These are phyloP conservation scores for Lycodopsis pacificus DNA, from an alignment of 2,797 vertebrate species.

Conservation along the genomic window DNA sequence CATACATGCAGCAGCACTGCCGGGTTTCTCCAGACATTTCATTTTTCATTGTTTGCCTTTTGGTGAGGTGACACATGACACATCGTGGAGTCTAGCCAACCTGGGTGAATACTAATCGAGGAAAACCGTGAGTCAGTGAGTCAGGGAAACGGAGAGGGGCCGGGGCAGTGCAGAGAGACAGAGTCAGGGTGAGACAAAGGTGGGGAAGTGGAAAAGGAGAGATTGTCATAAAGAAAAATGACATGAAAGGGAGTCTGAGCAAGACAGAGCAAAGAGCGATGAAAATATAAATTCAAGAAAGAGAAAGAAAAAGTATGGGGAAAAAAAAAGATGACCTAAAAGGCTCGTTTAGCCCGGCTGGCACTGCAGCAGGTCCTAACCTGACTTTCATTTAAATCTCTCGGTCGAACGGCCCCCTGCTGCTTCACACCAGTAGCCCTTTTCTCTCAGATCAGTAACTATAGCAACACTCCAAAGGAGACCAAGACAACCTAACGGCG, in stretches of 20 bases:
- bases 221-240: constrained; percentile 66
- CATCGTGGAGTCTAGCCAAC: constrained; percentile 61
- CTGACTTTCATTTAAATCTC: constrained; percentile 66
- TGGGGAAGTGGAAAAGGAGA: constrained; percentile 50
- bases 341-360: background rate
- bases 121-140: constrained; percentile 50
- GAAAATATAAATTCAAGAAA: constrained; percentile 64
- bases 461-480: constrained; percentile 68
- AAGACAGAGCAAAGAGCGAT: constrained; percentile 49
- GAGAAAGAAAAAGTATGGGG: background rate
- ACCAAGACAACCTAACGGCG: constrained; percentile 18
- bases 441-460: constrained; percentile 68
- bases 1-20: constrained; percentile 27
- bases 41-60: constrained; percentile 70
- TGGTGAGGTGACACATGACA: constrained; percentile 68
- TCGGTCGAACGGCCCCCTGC: constrained; percentile 41
- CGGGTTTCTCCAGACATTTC: constrained; percentile 49
- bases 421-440: constrained; percentile 51
- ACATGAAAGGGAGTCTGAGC: constrained; percentile 62
- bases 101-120: constrained; percentile 72
- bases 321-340: constrained; percentile 2
- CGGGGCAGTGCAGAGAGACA: constrained; percentile 32
- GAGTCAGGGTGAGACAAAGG: constrained; percentile 48
- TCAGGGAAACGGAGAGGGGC: constrained; percentile 32
- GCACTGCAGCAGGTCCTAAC: constrained; percentile 53